Evolutionary conservation across 2,888 invertebrate genomes (phyloP).

Genomic region (Heteromurus nitidus): DNA sequence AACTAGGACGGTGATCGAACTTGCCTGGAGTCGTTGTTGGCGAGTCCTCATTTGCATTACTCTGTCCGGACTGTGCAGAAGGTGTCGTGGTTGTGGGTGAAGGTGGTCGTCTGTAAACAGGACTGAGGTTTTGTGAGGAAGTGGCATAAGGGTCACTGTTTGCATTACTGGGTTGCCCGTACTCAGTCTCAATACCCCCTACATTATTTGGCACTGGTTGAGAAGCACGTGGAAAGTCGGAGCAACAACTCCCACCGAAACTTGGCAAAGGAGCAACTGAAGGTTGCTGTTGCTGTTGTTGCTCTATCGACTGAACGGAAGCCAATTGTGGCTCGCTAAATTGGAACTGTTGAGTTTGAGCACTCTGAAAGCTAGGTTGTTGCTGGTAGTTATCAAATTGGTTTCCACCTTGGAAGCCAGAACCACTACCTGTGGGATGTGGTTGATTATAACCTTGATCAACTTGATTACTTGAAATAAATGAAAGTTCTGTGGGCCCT

Average conservation of each 20-base stretch:
- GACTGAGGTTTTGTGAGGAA: conserved; percentile 68
- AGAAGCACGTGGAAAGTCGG: conserved; percentile 55
- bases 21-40: conserved; percentile 57
- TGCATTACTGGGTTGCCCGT: conserved; percentile 63
- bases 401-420: conserved; percentile 1
- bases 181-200: conserved; percentile 64
- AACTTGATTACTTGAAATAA: conserved; percentile 56
- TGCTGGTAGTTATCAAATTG: conserved; percentile 34
- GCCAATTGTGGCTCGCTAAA: conserved; percentile 36
- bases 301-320: conserved; percentile 52
- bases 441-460: conserved; percentile 44
- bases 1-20: conserved; percentile 15
- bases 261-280: conserved; percentile 60
- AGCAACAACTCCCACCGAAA: conserved; percentile 69
- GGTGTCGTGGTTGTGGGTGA: conserved; percentile 34
- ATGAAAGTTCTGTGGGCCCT: conserved; percentile 46
- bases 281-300: conserved; percentile 46
- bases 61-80: conserved; percentile 59
- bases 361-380: conserved; percentile 44
- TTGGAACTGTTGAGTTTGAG: conserved; percentile 26
- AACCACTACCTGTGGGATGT: conserved; percentile 37
- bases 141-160: conserved; percentile 58
- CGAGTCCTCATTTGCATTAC: conserved; percentile 39
- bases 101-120: conserved; percentile 65
- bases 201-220: conserved; percentile 63